These are phyloP conservation scores for Ecliptopera silaceata DNA, from an alignment of 2,888 invertebrate genomes.

Conservation along the genomic window DNA sequence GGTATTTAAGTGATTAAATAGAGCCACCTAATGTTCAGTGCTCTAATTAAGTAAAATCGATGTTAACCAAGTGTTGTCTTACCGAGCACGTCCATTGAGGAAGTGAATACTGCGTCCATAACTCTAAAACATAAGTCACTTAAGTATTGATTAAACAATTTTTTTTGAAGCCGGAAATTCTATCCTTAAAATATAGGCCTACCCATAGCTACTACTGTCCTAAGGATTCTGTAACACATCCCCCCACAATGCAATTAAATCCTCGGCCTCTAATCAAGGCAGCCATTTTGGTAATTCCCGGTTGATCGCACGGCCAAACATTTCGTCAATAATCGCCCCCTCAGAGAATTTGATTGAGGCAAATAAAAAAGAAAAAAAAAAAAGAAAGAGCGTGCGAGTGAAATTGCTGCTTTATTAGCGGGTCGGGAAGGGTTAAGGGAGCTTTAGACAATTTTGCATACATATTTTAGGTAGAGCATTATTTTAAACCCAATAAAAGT, in stretches of 20 bases:
- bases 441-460: conserved; percentile 16
- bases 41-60: too few relatives aligned
- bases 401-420: conserved; percentile 63
- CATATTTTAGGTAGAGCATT: background rate
- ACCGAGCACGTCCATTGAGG: too few relatives aligned
- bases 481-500: background rate
- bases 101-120: too few relatives aligned
- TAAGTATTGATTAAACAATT: too few relatives aligned
- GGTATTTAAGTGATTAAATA: too few relatives aligned
- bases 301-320: conserved; percentile 58
- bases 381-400: conserved; percentile 47
- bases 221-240: conserved; percentile 9
- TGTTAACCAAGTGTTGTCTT: too few relatives aligned
- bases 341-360: conserved; percentile 57
- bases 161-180: too few relatives aligned
- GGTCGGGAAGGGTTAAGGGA: conserved; percentile 40
- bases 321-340: conserved; percentile 46
- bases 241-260: conserved; percentile 47
- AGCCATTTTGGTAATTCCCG: conserved; percentile 56
- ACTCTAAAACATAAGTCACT: too few relatives aligned
- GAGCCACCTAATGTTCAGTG: too few relatives aligned
- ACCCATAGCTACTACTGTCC: too few relatives aligned
- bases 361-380: conserved; percentile 58
- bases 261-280: conserved; percentile 46
- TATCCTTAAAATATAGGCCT: too few relatives aligned